Conservation (phyloP, 2,797 vertebrate genomes). For the Acipenser transmontanus region DNA sequence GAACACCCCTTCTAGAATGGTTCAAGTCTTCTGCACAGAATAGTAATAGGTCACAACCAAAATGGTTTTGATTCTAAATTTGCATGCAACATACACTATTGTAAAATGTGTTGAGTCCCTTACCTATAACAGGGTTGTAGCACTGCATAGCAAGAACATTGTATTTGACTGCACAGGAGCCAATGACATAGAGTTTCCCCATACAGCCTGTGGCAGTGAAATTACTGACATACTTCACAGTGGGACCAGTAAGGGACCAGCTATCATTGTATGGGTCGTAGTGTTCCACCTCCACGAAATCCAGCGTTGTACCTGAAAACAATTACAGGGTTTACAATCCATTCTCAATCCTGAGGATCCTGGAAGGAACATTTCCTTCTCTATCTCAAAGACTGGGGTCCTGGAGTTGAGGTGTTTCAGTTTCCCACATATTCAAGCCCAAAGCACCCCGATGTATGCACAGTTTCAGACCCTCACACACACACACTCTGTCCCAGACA, state of each 20-base stretch:
- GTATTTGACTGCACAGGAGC: conserved; percentile 92
- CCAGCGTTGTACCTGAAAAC: conserved; percentile 70
- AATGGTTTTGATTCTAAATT: too few species aligned
- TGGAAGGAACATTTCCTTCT: too few species aligned
- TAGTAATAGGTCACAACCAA: too few species aligned
- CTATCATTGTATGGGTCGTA: conserved; percentile 84
- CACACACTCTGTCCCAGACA: not conserved
- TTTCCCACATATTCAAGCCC: too few species aligned
- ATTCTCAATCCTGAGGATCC: too few species aligned
- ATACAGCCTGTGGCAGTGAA: conserved; percentile 76
- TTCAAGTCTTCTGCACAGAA: too few species aligned
- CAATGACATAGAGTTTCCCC: conserved; percentile 88
- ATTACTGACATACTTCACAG: conserved; percentile 89
- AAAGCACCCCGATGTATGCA: too few species aligned
- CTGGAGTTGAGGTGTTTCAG: too few species aligned
- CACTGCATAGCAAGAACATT: conserved; percentile 90
- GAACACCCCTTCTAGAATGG: too few species aligned
- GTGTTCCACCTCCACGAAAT: conserved; percentile 80
- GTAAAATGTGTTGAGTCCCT: conserved; percentile 14
- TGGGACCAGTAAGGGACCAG: conserved; percentile 74
- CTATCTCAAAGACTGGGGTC: too few species aligned
- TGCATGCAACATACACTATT: not conserved
- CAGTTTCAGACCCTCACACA: too few species aligned
- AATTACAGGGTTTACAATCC: not conserved
- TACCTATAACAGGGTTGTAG: conserved; percentile 92